Base-by-base conservation (phyloP, 2,888 invertebrate genomes). In the Callinectes sapidus region DNA sequence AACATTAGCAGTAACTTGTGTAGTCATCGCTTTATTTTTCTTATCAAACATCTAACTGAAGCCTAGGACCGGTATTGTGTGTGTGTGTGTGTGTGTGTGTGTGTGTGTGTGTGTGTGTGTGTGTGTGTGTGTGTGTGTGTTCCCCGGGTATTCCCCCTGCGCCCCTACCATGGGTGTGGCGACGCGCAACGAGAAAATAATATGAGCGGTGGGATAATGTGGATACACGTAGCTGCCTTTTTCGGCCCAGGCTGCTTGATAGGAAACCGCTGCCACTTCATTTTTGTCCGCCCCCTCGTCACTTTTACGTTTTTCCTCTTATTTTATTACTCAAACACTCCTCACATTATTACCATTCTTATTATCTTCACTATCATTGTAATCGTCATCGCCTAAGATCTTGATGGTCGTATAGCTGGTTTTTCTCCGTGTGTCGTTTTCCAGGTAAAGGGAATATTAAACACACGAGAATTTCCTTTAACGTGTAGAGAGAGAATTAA, bases 21-120 rank as follows among this genome's bases (percentile, higher is more conserved):
- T 61, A 23, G 61, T 61, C 23, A 23, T 61, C 61, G 23, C 61
- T 61, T 48, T 48, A 71, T 23, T 71, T 71, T 71, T 71, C 10
- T n/a, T 28, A 28, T 71, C 71, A 71, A 23, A 71, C 28, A 71
- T 71, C 10, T 23, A 71, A 71, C 28, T 71, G n/a, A 71, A 18
- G 61, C 23, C 16, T 61, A 61, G 61, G 71, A 71, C 71, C 23
- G 71, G n/a, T 71, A 71, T 28, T 71, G 71, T 71, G 71, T 71
- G 71, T 71, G 71, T 71, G 28, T 71, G 71, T 71, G 71, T 71
- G 71, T 71, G 71, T 71, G 71, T 71, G 71, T 71, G 71, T 71
- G 71, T 71, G 71, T 71, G 71, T 71, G 71, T 71, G 71, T 71
- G 71, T 71, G 71, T 71, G 71, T 28, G 71, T 71, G 71, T 71